A percentile compares a stretch with the other conserved stretches of the same genome.
Conservation (phyloP, 2,888 invertebrate genomes). For the Drosophila bunnanda region DNA sequence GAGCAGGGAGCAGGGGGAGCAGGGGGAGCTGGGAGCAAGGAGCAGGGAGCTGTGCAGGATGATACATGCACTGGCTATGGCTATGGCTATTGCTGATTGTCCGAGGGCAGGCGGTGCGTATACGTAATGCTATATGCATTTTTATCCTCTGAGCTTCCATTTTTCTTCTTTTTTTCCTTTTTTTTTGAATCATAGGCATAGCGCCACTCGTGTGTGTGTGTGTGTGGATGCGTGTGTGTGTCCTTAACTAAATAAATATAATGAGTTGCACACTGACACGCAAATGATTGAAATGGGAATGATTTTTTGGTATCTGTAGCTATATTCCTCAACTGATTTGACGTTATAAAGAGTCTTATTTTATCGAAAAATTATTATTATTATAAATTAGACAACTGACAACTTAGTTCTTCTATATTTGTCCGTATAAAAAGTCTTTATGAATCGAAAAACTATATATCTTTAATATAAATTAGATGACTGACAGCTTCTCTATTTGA, state of each 20-base stretch:
- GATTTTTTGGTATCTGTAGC: too few species aligned
- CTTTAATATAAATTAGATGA: too few species aligned
- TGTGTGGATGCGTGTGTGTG: conserved; percentile 19
- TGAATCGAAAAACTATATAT: too few species aligned
- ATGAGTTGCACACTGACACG: conserved; percentile 62
- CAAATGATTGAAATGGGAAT: background rate
- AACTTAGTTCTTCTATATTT: too few species aligned
- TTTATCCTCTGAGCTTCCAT: conserved; percentile 37
- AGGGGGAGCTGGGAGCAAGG: background rate
- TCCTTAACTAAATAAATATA: conserved; percentile 75
- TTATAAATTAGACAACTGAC: too few species aligned
- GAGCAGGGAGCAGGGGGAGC: background rate
- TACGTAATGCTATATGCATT: conserved; percentile 59
- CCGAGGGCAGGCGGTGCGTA: conserved; percentile 54
- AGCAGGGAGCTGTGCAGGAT: conserved; percentile 17
- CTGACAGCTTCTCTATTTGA: too few species aligned
- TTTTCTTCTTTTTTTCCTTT: conserved; percentile 32
- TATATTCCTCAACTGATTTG: too few species aligned
- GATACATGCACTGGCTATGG: conserved; percentile 25
- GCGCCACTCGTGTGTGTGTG: conserved; percentile 13
- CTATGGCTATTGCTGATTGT: conserved; percentile 22
- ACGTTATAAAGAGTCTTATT: too few species aligned
- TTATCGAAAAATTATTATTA: too few species aligned
- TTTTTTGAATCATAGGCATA: conserved; percentile 35
- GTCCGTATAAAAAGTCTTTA: too few species aligned